phyloP scores from a whole-genome alignment of 2,113 vertebrate genomes.

The Cercopithecus mona region DNA sequence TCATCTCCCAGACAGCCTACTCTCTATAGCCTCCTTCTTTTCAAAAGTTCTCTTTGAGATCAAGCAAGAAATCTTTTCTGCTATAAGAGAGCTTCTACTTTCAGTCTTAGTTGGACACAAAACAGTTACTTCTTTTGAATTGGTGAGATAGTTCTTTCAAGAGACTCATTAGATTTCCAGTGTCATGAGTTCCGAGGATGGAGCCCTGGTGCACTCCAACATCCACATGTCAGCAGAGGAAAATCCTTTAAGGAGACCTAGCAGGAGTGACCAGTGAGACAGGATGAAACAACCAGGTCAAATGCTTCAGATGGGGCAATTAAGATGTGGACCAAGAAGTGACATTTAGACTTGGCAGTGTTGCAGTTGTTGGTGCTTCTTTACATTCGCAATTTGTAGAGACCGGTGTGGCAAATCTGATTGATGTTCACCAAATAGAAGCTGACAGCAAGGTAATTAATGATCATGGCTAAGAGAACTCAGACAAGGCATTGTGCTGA shows the following conservation, averaged over 20 bases:
- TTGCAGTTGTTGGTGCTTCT: rapidly evolving
- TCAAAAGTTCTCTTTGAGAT: not conserved
- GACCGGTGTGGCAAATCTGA: not conserved
- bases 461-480: not conserved
- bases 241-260: too few relatives aligned
- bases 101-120: not conserved
- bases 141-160: not conserved
- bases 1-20: not conserved
- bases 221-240: not conserved
- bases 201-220: too few relatives aligned
- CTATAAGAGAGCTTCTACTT: not conserved
- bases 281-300: rapidly evolving
- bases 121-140: not conserved
- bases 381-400: not conserved
- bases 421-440: rapidly evolving
- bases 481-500: not conserved
- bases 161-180: not conserved
- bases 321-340: not conserved
- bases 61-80: not conserved
- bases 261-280: not conserved
- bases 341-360: not conserved
- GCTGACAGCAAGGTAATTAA: not conserved
- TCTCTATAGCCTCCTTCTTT: not conserved
- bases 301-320: too few relatives aligned
- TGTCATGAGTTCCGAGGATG: not conserved